Conservation (phyloP, 2,113 vertebrate species). For the Candoia aspera region DNA sequence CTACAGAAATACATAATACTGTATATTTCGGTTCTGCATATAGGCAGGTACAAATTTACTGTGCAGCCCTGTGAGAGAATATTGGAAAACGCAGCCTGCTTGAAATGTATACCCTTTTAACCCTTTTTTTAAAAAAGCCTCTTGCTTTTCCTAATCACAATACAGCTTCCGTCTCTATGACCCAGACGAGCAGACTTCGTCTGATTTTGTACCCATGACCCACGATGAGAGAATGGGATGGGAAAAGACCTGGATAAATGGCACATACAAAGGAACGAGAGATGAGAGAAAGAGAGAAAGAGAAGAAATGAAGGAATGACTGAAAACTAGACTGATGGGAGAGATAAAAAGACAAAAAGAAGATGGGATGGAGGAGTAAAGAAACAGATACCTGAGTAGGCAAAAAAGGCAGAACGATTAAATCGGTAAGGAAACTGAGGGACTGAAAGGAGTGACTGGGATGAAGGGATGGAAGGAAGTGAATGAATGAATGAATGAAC, state of each 20-base stretch:
- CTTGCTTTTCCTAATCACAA: not conserved
- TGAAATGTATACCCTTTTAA: not conserved
- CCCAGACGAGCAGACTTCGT: not conserved
- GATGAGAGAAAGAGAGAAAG: not conserved
- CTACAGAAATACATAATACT: not conserved
- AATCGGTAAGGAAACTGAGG: not conserved
- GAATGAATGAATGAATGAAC: not conserved
- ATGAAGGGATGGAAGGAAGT: not conserved
- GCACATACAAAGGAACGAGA: not conserved
- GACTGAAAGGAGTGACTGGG: not conserved
- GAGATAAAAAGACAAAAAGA: conserved; percentile 1
- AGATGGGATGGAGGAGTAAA: not conserved
- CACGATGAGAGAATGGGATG: not conserved
- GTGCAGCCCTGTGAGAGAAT: not conserved
- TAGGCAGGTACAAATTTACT: not conserved
- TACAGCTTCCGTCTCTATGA: not conserved
- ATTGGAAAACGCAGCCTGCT: not conserved
- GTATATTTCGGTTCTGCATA: not conserved
- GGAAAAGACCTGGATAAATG: not conserved
- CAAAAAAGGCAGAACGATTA: not conserved
- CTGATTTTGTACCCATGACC: conserved; percentile 7
- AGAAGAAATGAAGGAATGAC: not conserved
- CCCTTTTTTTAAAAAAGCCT: not conserved
- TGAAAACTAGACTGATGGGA: not conserved
- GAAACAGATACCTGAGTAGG: not conserved